Evolutionary conservation across 2,888 invertebrate genomes (phyloP), one percentile per base, ranked within the genome.

Genomic region (Seladonia tumulorum): DNA sequence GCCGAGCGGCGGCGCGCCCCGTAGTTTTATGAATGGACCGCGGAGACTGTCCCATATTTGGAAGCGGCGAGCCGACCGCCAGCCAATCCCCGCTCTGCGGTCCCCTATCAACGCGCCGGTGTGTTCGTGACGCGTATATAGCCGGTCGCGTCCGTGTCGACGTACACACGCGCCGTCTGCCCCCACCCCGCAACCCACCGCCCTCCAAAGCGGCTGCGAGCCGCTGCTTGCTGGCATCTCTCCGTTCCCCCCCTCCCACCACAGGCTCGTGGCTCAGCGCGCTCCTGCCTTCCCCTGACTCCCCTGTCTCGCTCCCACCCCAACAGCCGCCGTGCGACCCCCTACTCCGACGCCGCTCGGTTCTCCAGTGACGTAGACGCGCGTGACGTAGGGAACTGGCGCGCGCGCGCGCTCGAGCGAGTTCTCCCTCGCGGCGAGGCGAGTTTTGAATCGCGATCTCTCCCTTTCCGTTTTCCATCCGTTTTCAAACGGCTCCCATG

Each of bases 11-110:
- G 95, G 96, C 97, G 97, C 97, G 96, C 96, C 96, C 95, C 95
- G 96, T 96, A 96, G 96, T 97, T 97, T 97, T 97, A 97, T 97
- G 97, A 97, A 97, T 97, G 97, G 97, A 97, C 96, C 95, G 95
- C 95, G 95, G 96, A 95, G 94, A 94, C 97, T 97, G 97, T 97
- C 97, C 97, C 97, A 97, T 97, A 97, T 97, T 97, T 97, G 97
- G 97, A 97, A 97, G 97, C 97, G 96, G 95, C 95, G 95, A 95
- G 95, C 95, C 95, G 94, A 86, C 95, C 91, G 94, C 93, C 94
- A 95, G 95, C 96, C 96, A 96, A 96, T 96, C 94, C 95, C 95
- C 94, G 94, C 93, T 93, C 93, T 92, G 89, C 87, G 87, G 87
- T 83, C 79, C 85, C 86, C 83, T 87, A 86, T 90, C 90, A 87